These are phyloP conservation scores for Tapirus terrestris DNA, from an alignment of 2,113 vertebrate species.

Conservation along the genomic window DNA sequence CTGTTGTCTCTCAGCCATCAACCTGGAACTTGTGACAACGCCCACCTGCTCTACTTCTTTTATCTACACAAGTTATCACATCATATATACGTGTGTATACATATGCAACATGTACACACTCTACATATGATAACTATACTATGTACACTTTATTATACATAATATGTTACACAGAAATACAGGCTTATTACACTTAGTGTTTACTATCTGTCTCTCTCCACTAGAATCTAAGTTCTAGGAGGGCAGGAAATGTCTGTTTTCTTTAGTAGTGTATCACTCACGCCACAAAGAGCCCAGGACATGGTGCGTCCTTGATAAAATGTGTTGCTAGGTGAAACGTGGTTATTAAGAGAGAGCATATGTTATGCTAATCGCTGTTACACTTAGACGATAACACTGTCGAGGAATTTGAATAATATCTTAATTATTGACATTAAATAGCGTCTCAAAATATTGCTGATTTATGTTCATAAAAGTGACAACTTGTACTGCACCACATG, in stretches of 20 bases:
- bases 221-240: background rate
- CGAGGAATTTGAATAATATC: background rate
- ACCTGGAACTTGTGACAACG: background rate
- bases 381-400: background rate
- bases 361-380: background rate
- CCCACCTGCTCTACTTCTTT: background rate
- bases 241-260: background rate
- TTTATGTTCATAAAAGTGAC: slow-evolving; percentile 3
- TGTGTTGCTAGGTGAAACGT: background rate
- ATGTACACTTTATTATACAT: background rate
- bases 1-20: background rate
- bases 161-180: background rate
- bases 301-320: background rate
- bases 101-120: background rate
- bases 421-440: slow-evolving; percentile 50
- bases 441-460: slow-evolving; percentile 11
- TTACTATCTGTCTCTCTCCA: background rate
- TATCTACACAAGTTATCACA: background rate
- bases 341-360: background rate
- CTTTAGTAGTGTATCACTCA: background rate
- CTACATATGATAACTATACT: background rate
- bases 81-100: background rate
- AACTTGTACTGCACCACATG: background rate
- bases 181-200: background rate
- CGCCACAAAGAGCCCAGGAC: background rate